Evolutionary conservation across 2,113 vertebrate genomes (phyloP).

Genomic region (Varanus komodoensis): DNA sequence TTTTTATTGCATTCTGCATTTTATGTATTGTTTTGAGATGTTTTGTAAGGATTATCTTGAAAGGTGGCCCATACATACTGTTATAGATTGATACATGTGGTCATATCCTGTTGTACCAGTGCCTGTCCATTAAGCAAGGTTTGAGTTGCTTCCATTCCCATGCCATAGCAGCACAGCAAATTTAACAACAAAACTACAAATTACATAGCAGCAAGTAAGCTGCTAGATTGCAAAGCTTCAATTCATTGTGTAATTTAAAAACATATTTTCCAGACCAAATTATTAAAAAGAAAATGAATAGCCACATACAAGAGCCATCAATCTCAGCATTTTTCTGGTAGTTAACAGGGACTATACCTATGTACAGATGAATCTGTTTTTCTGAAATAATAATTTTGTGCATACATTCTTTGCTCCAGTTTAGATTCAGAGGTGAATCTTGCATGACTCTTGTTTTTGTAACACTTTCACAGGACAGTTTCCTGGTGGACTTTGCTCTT

Average conservation of each 20-base stretch:
- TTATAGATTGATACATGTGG: too few species aligned
- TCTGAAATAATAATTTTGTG: too few species aligned
- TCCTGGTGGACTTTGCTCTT: neutral
- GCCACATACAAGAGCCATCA: neutral
- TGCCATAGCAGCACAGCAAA: neutral
- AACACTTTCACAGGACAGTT: neutral
- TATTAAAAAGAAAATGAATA: neutral
- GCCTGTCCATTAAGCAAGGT: neutral
- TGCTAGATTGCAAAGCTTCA: neutral
- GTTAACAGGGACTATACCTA: too few species aligned
- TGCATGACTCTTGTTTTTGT: neutral
- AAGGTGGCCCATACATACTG: too few species aligned
- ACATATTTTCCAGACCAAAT: neutral
- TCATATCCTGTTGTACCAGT: neutral
- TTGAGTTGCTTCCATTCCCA: neutral
- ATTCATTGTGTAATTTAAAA: neutral
- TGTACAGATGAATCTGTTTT: too few species aligned
- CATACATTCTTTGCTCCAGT: too few species aligned
- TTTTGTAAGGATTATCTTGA: too few species aligned
- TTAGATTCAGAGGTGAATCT: neutral
- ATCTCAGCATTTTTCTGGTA: neutral
- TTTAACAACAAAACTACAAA: neutral
- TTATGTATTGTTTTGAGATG: too few species aligned
- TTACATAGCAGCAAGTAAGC: neutral
- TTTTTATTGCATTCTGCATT: too few species aligned